A percentile compares a stretch with the other conserved stretches of the same genome.
Evolutionary conservation across 2,113 vertebrate genomes (phyloP).

Genomic region (Mungos mungo): DNA sequence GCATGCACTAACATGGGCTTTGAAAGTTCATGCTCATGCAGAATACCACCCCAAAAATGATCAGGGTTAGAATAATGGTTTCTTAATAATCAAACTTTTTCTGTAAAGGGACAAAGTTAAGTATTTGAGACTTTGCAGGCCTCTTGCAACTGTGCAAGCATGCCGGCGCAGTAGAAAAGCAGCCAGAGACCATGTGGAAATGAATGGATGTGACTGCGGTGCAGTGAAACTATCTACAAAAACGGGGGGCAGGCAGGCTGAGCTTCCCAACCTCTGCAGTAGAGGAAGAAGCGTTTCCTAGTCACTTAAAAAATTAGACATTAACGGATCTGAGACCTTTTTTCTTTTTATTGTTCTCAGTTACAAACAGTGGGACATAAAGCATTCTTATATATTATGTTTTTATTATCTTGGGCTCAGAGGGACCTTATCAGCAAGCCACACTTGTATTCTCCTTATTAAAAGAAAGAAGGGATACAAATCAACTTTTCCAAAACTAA

Average conservation of each 20-base stretch:
- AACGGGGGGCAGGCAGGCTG: background rate
- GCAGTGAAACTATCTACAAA: background rate
- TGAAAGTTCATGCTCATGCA: background rate
- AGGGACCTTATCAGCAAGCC: background rate
- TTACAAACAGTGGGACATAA: background rate
- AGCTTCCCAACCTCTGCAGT: background rate
- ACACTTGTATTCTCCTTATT: background rate
- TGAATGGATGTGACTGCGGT: background rate
- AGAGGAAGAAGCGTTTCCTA: background rate
- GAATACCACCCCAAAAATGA: background rate
- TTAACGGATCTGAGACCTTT: background rate
- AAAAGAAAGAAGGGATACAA: background rate
- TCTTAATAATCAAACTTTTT: slow-evolving; percentile 6
- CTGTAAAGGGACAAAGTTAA: background rate
- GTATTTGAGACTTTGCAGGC: background rate
- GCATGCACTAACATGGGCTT: background rate
- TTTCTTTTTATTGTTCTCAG: background rate
- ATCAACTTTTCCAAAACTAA: slow-evolving; percentile 12
- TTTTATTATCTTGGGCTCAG: background rate
- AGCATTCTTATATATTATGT: background rate
- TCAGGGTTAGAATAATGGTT: background rate
- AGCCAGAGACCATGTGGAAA: background rate
- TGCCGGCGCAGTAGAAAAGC: background rate
- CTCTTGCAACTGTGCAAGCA: background rate
- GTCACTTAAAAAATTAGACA: background rate